These are phyloP conservation scores for Lerista edwardsae DNA, from an alignment of 2,797 vertebrate species.

Conservation along the genomic window DNA sequence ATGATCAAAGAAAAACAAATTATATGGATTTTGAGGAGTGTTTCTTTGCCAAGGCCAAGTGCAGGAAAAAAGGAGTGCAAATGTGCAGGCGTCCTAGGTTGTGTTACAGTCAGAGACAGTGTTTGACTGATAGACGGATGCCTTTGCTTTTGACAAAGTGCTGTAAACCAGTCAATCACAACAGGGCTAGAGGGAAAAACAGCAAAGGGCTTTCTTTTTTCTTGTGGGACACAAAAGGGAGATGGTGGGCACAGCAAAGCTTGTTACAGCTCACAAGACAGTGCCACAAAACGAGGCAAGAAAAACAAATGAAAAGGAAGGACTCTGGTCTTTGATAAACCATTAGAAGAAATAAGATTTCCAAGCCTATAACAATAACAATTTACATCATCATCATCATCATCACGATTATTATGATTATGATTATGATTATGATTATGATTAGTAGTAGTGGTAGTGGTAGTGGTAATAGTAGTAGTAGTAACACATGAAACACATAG, in stretches of 20 bases:
- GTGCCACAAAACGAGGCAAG: not conserved
- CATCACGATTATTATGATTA: too few relatives aligned
- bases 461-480: too few relatives aligned
- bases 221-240: not conserved
- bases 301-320: not conserved
- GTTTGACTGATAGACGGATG: not conserved
- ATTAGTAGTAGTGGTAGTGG: too few relatives aligned
- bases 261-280: not conserved
- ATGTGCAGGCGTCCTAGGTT: not conserved
- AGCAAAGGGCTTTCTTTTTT: not conserved
- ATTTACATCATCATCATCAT: too few relatives aligned
- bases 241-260: not conserved
- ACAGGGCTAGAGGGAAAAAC: not conserved
- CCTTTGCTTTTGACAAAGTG: not conserved
- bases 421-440: too few relatives aligned
- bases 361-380: not conserved
- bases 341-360: not conserved
- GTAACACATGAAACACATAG: too few relatives aligned
- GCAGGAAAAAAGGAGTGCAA: not conserved
- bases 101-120: not conserved
- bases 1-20: not conserved
- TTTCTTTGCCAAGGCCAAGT: not conserved
- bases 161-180: not conserved
- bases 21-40: not conserved
- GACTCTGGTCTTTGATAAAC: not conserved